Evolutionary conservation across 2,113 vertebrate species (phyloP), one percentile per base, ranked within the genome.

Genomic region (Balaeniceps rex): DNA sequence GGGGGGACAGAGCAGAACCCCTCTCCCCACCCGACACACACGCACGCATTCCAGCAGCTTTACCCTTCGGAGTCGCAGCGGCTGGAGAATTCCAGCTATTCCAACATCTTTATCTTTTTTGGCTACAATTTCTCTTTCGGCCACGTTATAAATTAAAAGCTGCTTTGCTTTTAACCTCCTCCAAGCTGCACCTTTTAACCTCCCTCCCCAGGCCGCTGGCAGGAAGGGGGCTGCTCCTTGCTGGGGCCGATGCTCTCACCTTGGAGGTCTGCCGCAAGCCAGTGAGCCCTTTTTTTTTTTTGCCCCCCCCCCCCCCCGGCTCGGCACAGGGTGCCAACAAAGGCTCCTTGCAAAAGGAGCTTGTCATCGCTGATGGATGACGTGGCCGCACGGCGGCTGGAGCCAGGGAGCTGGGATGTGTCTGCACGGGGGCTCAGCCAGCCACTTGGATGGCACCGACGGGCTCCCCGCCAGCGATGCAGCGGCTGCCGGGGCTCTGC

Each of bases 61-160:
- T 98, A 85, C 93, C 87, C 91, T 79, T 82, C 13, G 83, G 97
- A 97, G 95, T 92, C 95, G 0, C 44, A 60, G 87, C 3, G 91
- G 93, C 97, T 97, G 94, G 87, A 97, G 94, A 97, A 97, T 97
- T 97, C 96, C 95, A 97, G 85, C 93, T 96, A 96, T 96, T 97
- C 70, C 94, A 90, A 66, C 93, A 94, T 83, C 96, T 96, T 97
- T 97, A 96, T 96, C 96, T 96, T 92, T 93, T 92, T 89, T 90
- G 93, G 92, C 94, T 96, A 87, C 78, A 65, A 89, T 58, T 64
- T 77, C 90, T 96, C 94, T 76, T 61, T 95, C 29, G 95, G 94
- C 94, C 94, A 96, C 91, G n/a, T 93, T 83, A 92, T 96, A 97
- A 97, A 97, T 97, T 94, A 95, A 54, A 83, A 86, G 47, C 83